phyloP scores from a whole-genome alignment of 2,113 vertebrate species.

The Tetrax tetrax region DNA sequence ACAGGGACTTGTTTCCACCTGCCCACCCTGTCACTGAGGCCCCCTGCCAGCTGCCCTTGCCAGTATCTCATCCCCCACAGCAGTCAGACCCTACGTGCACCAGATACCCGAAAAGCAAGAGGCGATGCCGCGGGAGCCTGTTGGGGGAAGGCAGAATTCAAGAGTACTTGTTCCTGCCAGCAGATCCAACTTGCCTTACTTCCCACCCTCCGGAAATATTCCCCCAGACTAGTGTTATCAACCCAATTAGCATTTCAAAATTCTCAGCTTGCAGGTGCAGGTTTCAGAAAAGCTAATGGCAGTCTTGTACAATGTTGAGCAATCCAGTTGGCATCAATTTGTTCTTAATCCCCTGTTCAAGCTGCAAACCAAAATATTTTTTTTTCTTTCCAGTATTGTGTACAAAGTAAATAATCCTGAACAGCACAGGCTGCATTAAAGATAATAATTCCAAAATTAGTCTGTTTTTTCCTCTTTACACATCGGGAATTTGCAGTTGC shows the following conservation, averaged over 20 bases:
- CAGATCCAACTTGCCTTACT: background rate
- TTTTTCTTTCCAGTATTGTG: background rate
- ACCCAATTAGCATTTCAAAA: conserved; percentile 26
- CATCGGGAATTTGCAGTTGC: accelerated
- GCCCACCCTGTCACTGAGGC: background rate
- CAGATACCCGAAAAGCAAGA: background rate
- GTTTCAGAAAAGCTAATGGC: conserved; percentile 10
- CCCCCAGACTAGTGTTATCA: conserved; percentile 1
- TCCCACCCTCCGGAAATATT: background rate
- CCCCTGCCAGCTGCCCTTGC: background rate
- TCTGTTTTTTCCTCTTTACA: background rate
- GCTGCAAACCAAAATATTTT: background rate
- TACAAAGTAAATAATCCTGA: background rate
- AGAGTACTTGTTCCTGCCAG: background rate
- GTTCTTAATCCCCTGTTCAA: background rate
- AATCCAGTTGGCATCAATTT: conserved; percentile 3
- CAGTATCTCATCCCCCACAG: background rate
- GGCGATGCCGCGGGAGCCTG: background rate
- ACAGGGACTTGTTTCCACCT: background rate
- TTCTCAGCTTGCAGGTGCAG: conserved; percentile 37
- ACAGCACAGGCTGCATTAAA: background rate
- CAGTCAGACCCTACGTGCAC: background rate
- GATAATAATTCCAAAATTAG: background rate
- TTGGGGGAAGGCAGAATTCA: background rate
- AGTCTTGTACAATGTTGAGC: background rate